Base-by-base conservation (phyloP, 2,888 invertebrate genomes). In the Seladonia tumulorum region DNA sequence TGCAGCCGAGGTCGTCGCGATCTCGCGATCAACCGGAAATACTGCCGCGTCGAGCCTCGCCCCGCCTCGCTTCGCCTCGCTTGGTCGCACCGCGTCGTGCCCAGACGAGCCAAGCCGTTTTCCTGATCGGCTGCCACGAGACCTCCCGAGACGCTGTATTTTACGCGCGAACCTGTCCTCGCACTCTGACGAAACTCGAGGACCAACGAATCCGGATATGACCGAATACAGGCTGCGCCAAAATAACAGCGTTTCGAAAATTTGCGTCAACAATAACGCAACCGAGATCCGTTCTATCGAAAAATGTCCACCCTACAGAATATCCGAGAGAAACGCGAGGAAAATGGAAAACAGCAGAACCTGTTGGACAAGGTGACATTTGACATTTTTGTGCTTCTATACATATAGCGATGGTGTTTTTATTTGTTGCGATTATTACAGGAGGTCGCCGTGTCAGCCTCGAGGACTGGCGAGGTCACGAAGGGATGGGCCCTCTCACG, bases 21-120 rank as follows among this genome's bases (percentile, higher is more conserved):
- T 25, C 53, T 83, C 70, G 82, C 84, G 84, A 85, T 85, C 79
- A 79, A 76, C 79, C 57, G 83, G 84, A 83, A 83, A 75, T 29
- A n/a, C 79, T 74, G 25, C 39, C 70, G 18, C 53, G 16, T 47
- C 2, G 5, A 60, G 29, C 57, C 18, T 49, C 42, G 16, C 57
- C n/a, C 57, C n/a, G n/a, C n/a, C 10, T 29, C 53, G 10, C 57
- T n/a, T 12, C 57, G 57, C 10, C 57, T 57, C 10, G 53, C 53
- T n/a, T 53, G n/a, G 22, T 3, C 45, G 12, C 14, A 14, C 45
- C 45, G 16, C 16, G 47, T 3, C 57, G 57, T 12, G 10, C 12
- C n/a, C 10, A 22, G 53, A 22, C n/a, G 53, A 53, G 10, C n/a
- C 57, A 10, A n/a, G n/a, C 57, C 12, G 57, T 35, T 63, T 35